These are phyloP conservation scores for Prosapia bicincta DNA, from an alignment of 2,888 invertebrate species.

Conservation along the genomic window DNA sequence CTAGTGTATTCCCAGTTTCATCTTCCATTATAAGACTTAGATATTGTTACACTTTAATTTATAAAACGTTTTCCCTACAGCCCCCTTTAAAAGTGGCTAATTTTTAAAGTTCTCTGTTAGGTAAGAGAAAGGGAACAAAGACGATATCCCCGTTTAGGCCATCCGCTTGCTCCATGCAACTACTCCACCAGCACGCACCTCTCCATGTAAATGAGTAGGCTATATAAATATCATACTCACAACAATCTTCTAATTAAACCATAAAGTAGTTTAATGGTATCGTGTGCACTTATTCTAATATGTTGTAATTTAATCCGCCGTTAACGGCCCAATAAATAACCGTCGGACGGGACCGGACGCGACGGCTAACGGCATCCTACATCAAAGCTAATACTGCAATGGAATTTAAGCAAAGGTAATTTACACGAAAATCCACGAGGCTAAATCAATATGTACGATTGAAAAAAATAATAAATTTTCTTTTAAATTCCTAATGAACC, in stretches of 20 bases:
- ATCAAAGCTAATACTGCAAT: background rate
- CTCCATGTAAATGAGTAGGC: background rate
- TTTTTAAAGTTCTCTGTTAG: no score
- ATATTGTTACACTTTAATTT: no score
- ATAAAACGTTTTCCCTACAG: no score
- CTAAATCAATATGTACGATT: background rate
- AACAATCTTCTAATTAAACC: background rate
- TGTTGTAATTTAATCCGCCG: background rate
- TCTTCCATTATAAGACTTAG: no score
- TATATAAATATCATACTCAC: background rate
- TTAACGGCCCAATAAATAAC: background rate
- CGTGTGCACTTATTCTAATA: background rate
- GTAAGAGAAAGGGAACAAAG: no score
- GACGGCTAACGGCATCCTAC: background rate
- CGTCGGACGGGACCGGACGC: background rate
- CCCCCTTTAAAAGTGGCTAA: no score
- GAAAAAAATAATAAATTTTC: background rate
- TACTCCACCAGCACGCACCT: no score
- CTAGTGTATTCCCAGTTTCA: no score
- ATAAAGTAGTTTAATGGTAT: background rate
- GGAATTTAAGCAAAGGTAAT: background rate
- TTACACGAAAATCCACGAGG: background rate
- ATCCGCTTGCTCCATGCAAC: no score
- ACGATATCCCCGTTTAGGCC: no score
- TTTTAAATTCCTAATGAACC: background rate